Base-by-base conservation (phyloP, 2,888 invertebrate species). In the Lithophane socia region DNA sequence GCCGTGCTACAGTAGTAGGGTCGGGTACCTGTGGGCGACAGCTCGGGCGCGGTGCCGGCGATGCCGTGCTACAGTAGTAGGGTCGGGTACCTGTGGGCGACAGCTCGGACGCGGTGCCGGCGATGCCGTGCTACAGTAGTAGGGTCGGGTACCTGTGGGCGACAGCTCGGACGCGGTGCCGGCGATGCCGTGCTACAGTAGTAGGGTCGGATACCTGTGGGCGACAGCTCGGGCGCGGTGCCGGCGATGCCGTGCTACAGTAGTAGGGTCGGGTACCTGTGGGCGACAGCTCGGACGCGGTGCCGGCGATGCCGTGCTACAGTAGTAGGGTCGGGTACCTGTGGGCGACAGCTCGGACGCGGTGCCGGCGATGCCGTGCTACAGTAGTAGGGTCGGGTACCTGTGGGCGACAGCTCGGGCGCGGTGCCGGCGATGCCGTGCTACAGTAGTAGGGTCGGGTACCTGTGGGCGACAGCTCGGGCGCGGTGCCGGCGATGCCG, bases 401-500 rank as follows among this genome's bases (percentile, higher is more conserved):
- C 89, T 0, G 83, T 44, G 24, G 82, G 91, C 56, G 77, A 66
- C 24, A 67, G 73, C 86, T 97, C 94, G 63, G 97, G 94, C 78
- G 97, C 98, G 49, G 99, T 99, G 80, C 99, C 99, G 24, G 99
- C 99, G 93, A 99, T 99, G 83, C 99, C 99, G 87, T 29, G 29
- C 1, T 29, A 29, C 29, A 29, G 29, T 29, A 29, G 29, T 29
- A 29, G 29, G 29, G 29, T 29, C 29, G 29, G 29, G n/a, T n/a
- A 91, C 92, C 89, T 0, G 83, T 44, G 24, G 82, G 91, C 56
- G 77, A 66, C 24, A 67, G 73, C 86, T 97, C 94, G 63, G 97
- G 94, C 78, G 97, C 98, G 49, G 99, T 99, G 80, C 99, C 99
- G 24, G 99, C 99, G 93, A 99, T 99, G 83, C 99, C 99, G 87